Evolutionary conservation across 2,113 vertebrate genomes (phyloP), one percentile per base, ranked within the genome.

Genomic region (Zosterops lateralis): DNA sequence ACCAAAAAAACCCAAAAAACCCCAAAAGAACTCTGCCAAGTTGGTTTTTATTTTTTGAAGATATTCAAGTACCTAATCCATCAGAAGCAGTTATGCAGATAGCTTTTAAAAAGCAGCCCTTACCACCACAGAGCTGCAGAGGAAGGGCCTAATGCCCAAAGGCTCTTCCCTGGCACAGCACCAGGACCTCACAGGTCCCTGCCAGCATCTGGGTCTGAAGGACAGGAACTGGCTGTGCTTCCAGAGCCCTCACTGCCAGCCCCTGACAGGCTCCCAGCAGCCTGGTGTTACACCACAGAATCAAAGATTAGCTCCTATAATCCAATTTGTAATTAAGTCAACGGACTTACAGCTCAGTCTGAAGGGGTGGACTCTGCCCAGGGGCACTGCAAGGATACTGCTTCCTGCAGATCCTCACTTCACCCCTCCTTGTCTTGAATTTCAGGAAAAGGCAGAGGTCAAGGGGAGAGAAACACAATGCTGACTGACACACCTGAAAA

Each of bases 241-340:
- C 61, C 90, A 93, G 73, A 84, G 83, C 36, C 56, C 68, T 80
- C 1, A 0, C 77, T 93, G 87, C 91, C 84, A 92, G 78, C 54
- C 81, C 60, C 85, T 3, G 2, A 62, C 54, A 66, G 84, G 78
- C 82, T 91, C 84, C 60, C 71, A 71, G 82, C 48, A 85, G 78
- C 22, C 84, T 90, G 87, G n/a, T 62, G 64, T 58, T 91, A 93
- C 78, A 91, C 78, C 84, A 56, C 40, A 19, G 75, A 95, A 89
- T 73, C 47, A 17, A 80, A 90, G 89, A 93, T 92, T 92, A 96
- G 88, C 84, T 96, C 64, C 64, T 62, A 36, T 92, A 96, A 97
- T 92, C 92, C 92, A 95, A 94, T 96, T 89, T 96, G 81, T 91
- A 89, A 95, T 91, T 89, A 94, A 96, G 91, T 89, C 89, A 92